These are phyloP conservation scores for Pachycephus smyrnensis DNA, from an alignment of 2,888 invertebrate genomes.

Conservation along the genomic window DNA sequence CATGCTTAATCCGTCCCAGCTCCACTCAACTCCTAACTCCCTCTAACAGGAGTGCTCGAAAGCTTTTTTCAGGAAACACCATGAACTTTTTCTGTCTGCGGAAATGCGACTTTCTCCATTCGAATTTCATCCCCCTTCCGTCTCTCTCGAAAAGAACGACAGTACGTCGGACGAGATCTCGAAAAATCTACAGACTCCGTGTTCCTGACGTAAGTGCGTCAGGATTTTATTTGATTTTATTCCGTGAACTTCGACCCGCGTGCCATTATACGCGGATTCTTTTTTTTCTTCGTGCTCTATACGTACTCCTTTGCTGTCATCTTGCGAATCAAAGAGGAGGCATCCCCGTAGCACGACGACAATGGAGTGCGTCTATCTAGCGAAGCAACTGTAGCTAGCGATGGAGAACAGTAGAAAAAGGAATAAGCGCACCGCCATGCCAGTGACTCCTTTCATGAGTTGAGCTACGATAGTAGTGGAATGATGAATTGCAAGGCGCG, in stretches of 20 bases:
- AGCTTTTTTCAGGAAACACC: not conserved
- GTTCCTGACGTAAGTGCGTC: not conserved
- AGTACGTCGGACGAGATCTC: not conserved
- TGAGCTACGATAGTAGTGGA: conserved; percentile 46
- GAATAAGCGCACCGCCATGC: not conserved
- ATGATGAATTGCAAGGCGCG: conserved; percentile 55
- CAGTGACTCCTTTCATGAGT: not conserved
- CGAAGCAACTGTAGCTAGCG: not conserved
- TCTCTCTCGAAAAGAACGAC: not conserved
- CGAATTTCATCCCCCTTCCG: not conserved
- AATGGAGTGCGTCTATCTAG: not conserved
- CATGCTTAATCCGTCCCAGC: conserved; percentile 39
- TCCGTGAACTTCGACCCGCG: not conserved
- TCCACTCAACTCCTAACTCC: conserved; percentile 23
- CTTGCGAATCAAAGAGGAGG: not conserved
- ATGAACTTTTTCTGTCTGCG: conserved; percentile 40
- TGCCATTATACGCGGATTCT: not conserved
- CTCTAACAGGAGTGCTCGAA: not conserved
- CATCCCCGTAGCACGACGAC: not conserved
- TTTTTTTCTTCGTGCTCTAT: not conserved
- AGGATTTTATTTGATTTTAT: not conserved
- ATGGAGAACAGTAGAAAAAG: not conserved
- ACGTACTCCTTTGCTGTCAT: not conserved
- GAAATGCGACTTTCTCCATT: conserved; percentile 21
- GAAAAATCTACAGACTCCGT: not conserved